Conservation (phyloP, 37 sponge, comb jelly and placozoan species). For the Ephydatia muelleri region DNA sequence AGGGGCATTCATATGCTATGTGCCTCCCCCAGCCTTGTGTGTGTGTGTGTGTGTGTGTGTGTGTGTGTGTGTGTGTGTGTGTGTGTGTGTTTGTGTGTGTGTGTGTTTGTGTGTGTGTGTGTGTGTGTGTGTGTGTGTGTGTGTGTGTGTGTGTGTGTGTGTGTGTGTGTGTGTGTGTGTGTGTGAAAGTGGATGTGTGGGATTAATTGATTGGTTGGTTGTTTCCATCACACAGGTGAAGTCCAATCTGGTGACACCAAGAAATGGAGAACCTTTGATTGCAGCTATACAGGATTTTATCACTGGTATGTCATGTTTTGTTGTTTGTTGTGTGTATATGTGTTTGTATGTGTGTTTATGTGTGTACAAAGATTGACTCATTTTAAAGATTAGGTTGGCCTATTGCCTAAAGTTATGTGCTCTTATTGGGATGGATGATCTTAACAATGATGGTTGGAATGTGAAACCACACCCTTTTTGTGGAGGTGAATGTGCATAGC, state of each 20-base stretch:
- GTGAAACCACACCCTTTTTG: too few species aligned
- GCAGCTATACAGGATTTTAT: conserved; percentile 99
- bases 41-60: neutral
- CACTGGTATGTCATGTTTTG: conserved; percentile 64
- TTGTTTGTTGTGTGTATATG: too few species aligned
- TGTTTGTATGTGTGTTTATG: neutral
- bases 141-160: neutral
- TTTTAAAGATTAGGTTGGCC: neutral
- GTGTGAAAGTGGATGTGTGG: neutral
- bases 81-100: neutral
- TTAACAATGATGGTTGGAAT: too few species aligned
- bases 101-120: neutral
- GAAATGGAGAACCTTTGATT: conserved; percentile 97
- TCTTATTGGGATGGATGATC: too few species aligned
- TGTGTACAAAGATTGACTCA: neutral
- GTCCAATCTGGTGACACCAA: conserved; percentile 92
- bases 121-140: conserved; percentile 18
- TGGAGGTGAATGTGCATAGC: too few species aligned
- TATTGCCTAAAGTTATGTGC: neutral
- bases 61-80: neutral
- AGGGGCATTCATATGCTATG: too few species aligned
- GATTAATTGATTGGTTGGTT: too few species aligned
- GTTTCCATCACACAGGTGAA: conserved; percentile 55
- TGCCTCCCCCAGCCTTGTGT: too few species aligned
- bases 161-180: conserved; percentile 7